Percentiles rank a stretch among this genome's conserved stretches.
Evolutionary conservation across 2,888 invertebrate species (phyloP).

Genomic region (Lycaena phlaeas): DNA sequence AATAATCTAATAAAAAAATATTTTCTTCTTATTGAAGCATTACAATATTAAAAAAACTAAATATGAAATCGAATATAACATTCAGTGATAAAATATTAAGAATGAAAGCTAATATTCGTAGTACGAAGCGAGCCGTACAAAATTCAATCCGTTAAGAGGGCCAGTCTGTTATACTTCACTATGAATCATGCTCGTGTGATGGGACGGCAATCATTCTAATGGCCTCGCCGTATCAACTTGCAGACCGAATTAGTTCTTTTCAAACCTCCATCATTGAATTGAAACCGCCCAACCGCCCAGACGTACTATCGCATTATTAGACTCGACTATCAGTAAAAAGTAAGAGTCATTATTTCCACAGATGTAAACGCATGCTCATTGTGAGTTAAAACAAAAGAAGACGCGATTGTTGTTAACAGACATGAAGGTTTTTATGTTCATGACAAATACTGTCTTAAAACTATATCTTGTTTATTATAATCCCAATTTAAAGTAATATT

Average conservation of each 20-base stretch:
- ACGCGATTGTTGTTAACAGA: too few species aligned
- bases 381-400: too few species aligned
- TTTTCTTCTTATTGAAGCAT: too few species aligned
- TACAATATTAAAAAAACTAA: too few species aligned
- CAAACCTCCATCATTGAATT: slow-evolving; percentile 58
- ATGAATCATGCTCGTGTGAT: slow-evolving; percentile 37
- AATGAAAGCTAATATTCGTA: slow-evolving; percentile 10
- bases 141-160: slow-evolving; percentile 64
- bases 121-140: slow-evolving; percentile 26
- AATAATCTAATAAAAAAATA: too few species aligned
- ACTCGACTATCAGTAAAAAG: slow-evolving; percentile 10
- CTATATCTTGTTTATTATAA: too few species aligned
- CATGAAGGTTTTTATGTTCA: too few species aligned
- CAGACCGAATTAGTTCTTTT: slow-evolving; percentile 61
- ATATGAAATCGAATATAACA: too few species aligned
- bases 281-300: slow-evolving; percentile 54
- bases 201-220: slow-evolving; percentile 63
- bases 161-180: slow-evolving; percentile 28
- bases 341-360: background rate
- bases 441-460: too few species aligned
- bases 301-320: slow-evolving; percentile 22
- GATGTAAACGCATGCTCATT: too few species aligned
- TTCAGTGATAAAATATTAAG: background rate
- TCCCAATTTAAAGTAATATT: too few species aligned
- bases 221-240: slow-evolving; percentile 44